Percentiles rank a stretch among this genome's conserved stretches.
Conservation (phyloP, 2,113 vertebrate genomes). For the Cryptotis parvus region DNA sequence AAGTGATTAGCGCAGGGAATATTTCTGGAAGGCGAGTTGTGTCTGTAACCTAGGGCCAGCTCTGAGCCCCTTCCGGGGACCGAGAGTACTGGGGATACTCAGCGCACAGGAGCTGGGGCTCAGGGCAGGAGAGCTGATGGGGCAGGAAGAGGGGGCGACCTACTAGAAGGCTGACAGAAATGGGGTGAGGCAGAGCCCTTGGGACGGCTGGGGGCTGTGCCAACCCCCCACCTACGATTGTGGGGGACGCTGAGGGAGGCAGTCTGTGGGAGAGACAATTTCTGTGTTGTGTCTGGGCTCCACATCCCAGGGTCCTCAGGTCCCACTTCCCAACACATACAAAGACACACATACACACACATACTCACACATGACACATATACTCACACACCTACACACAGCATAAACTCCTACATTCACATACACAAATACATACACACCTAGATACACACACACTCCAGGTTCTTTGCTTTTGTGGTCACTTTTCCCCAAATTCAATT, state of each 20-base stretch:
- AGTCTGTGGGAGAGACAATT: too few species aligned
- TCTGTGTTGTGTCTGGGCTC: too few species aligned
- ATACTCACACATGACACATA: too few species aligned
- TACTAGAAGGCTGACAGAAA: background rate
- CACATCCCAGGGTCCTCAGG: too few species aligned
- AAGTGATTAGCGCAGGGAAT: constrained; percentile 86
- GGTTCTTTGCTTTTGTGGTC: background rate
- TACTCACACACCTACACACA: too few species aligned
- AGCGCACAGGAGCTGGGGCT: too few species aligned
- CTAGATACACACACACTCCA: background rate
- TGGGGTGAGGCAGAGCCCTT: background rate
- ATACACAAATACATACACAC: too few species aligned
- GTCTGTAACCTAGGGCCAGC: constrained; percentile 77
- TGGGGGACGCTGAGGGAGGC: too few species aligned
- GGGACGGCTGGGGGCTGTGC: background rate
- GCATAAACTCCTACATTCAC: too few species aligned
- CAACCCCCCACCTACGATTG: too few species aligned
- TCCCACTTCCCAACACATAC: too few species aligned
- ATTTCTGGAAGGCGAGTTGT: constrained; percentile 84
- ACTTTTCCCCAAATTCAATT: background rate
- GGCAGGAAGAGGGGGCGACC: background rate
- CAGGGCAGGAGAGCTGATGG: background rate
- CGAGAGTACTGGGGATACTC: background rate
- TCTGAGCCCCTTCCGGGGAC: background rate
- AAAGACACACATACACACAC: too few species aligned